Evolutionary conservation across 2,888 invertebrate genomes (phyloP).

Genomic region (Peribatodes rhomboidaria): DNA sequence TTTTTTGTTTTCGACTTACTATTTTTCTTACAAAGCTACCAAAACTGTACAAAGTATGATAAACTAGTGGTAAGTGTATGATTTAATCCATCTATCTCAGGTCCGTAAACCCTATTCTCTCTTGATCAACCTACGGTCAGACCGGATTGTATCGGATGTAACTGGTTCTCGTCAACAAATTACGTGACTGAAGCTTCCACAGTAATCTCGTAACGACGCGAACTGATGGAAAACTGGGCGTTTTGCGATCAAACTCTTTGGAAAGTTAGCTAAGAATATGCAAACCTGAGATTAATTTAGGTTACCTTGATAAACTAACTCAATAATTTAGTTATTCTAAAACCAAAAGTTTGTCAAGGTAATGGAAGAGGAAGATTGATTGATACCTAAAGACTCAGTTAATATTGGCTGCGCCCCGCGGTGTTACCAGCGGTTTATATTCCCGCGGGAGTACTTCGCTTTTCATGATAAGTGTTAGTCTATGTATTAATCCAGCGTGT

Average conservation of each 20-base stretch:
- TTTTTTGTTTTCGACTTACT: no score
- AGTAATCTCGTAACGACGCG: constrained; percentile 43
- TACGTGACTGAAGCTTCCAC: constrained; percentile 44
- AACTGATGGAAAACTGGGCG: constrained; percentile 29
- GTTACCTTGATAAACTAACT: neutral
- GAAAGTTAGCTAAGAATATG: constrained; percentile 10
- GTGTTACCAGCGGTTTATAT: no score
- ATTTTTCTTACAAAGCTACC: no score
- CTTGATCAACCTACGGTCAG: constrained; percentile 2
- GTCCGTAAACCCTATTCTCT: constrained; percentile 8
- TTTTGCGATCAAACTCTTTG: constrained; percentile 17
- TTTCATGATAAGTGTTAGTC: no score
- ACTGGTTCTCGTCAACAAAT: constrained; percentile 48
- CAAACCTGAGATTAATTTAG: constrained; percentile 4
- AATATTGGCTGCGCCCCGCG: no score
- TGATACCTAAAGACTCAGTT: no score
- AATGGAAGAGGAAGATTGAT: no score
- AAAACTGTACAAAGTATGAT: no score
- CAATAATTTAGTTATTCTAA: neutral
- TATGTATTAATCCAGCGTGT: no score
- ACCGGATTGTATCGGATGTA: constrained; percentile 43
- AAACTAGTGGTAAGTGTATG: no score
- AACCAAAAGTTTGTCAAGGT: neutral
- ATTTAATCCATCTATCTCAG: no score
- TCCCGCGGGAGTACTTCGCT: no score